phyloP scores from a whole-genome alignment of 2,888 invertebrate species.

The Cephus rjabovi region DNA sequence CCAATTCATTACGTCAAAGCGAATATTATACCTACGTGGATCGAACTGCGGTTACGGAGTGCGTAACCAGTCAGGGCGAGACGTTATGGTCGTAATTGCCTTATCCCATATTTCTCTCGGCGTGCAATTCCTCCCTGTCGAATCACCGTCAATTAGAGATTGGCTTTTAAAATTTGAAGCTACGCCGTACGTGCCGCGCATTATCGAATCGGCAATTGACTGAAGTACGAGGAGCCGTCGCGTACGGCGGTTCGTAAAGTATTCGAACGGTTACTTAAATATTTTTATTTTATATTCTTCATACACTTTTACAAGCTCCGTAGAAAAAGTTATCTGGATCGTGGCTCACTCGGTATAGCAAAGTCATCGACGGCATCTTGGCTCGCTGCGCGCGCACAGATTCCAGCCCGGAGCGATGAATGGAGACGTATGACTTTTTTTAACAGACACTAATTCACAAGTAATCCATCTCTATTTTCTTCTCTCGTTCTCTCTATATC shows the following conservation, averaged over 20 bases:
- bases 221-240: not conserved
- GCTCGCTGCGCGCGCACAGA: not conserved
- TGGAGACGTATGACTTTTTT: conserved; percentile 6
- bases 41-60: not conserved
- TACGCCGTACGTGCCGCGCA: conserved; percentile 28
- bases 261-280: not conserved
- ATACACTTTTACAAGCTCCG: not conserved
- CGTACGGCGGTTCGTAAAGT: not conserved
- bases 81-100: not conserved
- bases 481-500: not conserved
- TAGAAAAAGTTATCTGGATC: not conserved
- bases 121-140: conserved; percentile 4
- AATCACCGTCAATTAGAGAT: conserved; percentile 29
- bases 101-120: not conserved
- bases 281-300: not conserved
- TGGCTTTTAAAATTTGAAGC: conserved; percentile 27
- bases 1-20: too few species aligned
- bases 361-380: not conserved
- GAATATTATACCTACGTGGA: not conserved
- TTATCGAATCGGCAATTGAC: conserved; percentile 2
- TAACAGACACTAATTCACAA: conserved; percentile 1
- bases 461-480: not conserved
- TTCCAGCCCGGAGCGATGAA: not conserved
- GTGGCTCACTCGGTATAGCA: not conserved
- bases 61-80: not conserved